Base-by-base conservation (phyloP, 2,797 vertebrate genomes). In the Orestias chungarensis region DNA sequence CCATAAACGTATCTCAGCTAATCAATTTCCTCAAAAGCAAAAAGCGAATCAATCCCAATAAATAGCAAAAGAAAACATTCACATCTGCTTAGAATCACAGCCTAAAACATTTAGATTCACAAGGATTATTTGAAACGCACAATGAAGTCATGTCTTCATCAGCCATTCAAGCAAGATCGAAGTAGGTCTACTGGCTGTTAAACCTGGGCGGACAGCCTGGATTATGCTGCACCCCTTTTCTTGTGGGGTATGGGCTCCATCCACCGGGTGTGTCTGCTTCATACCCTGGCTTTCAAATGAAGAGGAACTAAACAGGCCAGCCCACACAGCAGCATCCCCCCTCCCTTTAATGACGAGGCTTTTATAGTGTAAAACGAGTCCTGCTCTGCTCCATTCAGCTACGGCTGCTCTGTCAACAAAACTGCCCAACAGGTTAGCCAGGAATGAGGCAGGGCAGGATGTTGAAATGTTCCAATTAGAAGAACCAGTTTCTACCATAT, bases 311-410 rank as follows among this genome's bases (percentile, higher is more conserved):
- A 62, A 25, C 59, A 62, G 68, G 70, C 50, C 15, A 33, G 43
- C 27, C 33, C 29, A n/a, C 61, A 20, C 71, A 50, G 73, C 78
- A 62, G 75, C 74, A 81, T 86, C 62, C 75, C 77, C 59, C 79
- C 75, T 77, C 59, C 79, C 81, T 61, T 79, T 50, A 76, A 78
- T 74, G 80, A 82, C 66, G 55, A 75, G 79, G 68, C 75, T 67
- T 31, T 42, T 69, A 70, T 50, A 71, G 87, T 64, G 64, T 43
- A 27, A 75, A 70, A 74, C 1, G 49, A 75, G 69, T 65, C 66
- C 69, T 70, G 77, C 43, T 20, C 10, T 46, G 20, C 27, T 66
- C 15, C 40, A 6, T 44, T 25, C 62, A 50, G 35, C 29, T 18
- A n/a, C 15, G 31, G 29, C 4, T 18, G 31, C 10, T 38, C 12